These are phyloP conservation scores for Tetramorium bicarinatum DNA, from an alignment of 2,888 invertebrate genomes.

Conservation along the genomic window DNA sequence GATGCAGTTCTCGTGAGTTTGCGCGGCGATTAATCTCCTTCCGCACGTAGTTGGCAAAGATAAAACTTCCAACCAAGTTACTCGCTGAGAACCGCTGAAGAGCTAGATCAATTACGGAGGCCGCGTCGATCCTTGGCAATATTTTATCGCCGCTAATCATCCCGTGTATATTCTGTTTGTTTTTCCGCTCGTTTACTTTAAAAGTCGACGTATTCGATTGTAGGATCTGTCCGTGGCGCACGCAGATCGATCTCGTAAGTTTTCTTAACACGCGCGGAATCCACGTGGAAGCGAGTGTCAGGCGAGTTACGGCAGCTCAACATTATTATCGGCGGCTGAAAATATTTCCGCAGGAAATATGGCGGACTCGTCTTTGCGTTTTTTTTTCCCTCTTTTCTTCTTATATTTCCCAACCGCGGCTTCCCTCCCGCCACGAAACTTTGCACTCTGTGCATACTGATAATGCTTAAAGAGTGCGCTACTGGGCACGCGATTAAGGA, in stretches of 20 bases:
- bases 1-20: slow-evolving; percentile 57
- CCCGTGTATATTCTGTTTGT: slow-evolving; percentile 36
- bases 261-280: slow-evolving; percentile 45
- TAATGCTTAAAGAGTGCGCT: slow-evolving; percentile 64
- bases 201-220: slow-evolving; percentile 29
- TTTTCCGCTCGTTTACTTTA: slow-evolving; percentile 32
- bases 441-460: slow-evolving; percentile 66
- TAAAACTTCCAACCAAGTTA: slow-evolving; percentile 53
- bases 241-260: slow-evolving; percentile 40
- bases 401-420: slow-evolving; percentile 39
- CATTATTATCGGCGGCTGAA: slow-evolving; percentile 42
- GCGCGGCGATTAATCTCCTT: slow-evolving; percentile 54
- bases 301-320: slow-evolving; percentile 32
- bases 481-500: slow-evolving; percentile 71
- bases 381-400: not conserved
- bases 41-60: slow-evolving; percentile 52
- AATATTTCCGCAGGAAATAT: slow-evolving; percentile 40
- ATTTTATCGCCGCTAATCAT: slow-evolving; percentile 54
- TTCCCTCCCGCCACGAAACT: slow-evolving; percentile 58
- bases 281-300: slow-evolving; percentile 10
- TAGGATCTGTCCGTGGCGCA: not conserved
- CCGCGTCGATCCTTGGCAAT: slow-evolving; percentile 51
- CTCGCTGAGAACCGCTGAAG: slow-evolving; percentile 56
- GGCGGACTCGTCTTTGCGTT: slow-evolving; percentile 11
- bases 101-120: slow-evolving; percentile 53